Percentiles rank a stretch among this genome's conserved stretches.
These are phyloP conservation scores for Taenioides sp. DNA, from an alignment of 2,797 vertebrate genomes.

Conservation along the genomic window DNA sequence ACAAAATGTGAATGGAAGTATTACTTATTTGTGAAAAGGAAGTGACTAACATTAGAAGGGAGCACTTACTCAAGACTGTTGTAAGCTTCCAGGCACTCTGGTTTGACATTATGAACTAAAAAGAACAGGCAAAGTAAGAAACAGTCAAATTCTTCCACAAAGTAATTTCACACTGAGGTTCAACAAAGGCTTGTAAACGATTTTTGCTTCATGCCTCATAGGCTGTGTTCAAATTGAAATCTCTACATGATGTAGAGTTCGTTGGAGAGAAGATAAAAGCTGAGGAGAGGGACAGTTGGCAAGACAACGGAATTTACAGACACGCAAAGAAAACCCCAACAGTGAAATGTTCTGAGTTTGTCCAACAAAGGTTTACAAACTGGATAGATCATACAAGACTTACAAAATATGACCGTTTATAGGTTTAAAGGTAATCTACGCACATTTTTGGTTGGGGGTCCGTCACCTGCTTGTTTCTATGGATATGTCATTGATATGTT, in stretches of 20 bases:
- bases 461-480: too few relatives aligned
- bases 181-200: constrained; percentile 53
- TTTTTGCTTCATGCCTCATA: constrained; percentile 51
- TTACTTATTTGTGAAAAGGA: not conserved
- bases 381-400: not conserved
- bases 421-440: not conserved
- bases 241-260: constrained; percentile 34
- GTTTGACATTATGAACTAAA: constrained; percentile 93
- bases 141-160: constrained; percentile 60
- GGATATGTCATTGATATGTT: too few relatives aligned
- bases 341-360: constrained; percentile 29
- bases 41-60: constrained; percentile 1
- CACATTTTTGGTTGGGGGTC: too few relatives aligned
- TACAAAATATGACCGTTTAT: not conserved
- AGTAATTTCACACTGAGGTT: constrained; percentile 66
- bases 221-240: constrained; percentile 64
- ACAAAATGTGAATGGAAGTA: constrained; percentile 8
- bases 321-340: constrained; percentile 30
- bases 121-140: constrained; percentile 33
- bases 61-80: constrained; percentile 89
- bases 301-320: constrained; percentile 27
- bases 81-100: constrained; percentile 88
- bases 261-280: constrained; percentile 62
- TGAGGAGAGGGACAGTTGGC: constrained; percentile 34
- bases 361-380: constrained; percentile 21